Conservation (phyloP, 2,888 invertebrate species). For the Pogonocherus hispidulus region DNA sequence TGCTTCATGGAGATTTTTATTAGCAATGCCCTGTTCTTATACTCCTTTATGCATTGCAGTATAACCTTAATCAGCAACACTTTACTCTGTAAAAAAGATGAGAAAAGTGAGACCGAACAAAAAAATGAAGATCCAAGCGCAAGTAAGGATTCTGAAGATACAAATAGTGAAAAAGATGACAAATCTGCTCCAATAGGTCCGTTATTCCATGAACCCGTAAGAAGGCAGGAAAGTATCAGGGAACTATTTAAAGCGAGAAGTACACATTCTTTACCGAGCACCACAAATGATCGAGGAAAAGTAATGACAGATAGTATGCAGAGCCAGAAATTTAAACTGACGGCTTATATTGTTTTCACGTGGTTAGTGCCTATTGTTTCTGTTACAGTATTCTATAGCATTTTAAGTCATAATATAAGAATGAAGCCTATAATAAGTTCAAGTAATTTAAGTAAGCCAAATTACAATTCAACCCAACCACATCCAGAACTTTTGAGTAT, state of each 20-base stretch:
- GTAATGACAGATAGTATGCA: neutral
- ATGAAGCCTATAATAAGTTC: conserved; percentile 23
- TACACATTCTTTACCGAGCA: conserved; percentile 14
- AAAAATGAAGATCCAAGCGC: conserved; percentile 14
- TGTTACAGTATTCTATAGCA: conserved; percentile 52
- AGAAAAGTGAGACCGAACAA: conserved; percentile 20
- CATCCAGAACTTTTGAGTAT: conserved; percentile 51
- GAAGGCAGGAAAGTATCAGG: conserved; percentile 38
- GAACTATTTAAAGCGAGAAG: conserved; percentile 49
- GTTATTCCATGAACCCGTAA: conserved; percentile 35
- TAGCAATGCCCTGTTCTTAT: conserved; percentile 59
- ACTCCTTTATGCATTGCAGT: conserved; percentile 61
- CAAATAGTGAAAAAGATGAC: conserved; percentile 37
- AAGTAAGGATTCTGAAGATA: conserved; percentile 25
- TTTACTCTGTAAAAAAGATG: conserved; percentile 52
- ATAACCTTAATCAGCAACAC: conserved; percentile 57
- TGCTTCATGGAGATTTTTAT: conserved; percentile 55
- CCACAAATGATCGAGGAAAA: conserved; percentile 1
- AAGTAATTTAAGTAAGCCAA: conserved; percentile 36
- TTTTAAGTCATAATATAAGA: conserved; percentile 38
- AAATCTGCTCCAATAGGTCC: conserved; percentile 43
- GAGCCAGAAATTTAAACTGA: conserved; percentile 36
- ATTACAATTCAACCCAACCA: conserved; percentile 40
- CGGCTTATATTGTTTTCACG: conserved; percentile 39
- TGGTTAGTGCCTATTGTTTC: conserved; percentile 54